A percentile compares a stretch with the other conserved stretches of the same genome.
phyloP scores from a whole-genome alignment of 2,113 vertebrate species.

The Periophthalmus modestus region DNA sequence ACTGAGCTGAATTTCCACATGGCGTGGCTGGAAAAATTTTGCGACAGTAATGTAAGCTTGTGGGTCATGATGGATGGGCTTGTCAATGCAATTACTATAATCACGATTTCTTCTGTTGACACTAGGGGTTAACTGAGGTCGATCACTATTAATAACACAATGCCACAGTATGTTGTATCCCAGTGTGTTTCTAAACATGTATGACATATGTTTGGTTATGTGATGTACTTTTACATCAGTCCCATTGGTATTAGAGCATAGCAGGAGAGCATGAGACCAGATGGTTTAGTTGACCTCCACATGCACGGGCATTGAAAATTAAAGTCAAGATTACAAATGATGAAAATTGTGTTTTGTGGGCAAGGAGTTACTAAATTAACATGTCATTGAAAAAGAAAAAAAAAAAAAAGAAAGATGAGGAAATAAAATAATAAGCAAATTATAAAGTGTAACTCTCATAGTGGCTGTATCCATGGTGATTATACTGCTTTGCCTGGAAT shows the following conservation, averaged over 20 bases:
- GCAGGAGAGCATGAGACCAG: background rate
- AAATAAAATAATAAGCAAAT: no score
- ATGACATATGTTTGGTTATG: background rate
- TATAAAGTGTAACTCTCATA: no score
- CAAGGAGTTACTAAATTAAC: background rate
- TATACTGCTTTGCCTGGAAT: no score
- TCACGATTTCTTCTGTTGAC: constrained; percentile 41
- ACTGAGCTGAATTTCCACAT: constrained; percentile 75
- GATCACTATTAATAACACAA: background rate
- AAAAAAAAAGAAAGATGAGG: no score
- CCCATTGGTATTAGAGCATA: background rate
- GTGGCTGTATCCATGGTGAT: no score
- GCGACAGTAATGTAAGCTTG: constrained; percentile 54
- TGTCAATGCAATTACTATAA: constrained; percentile 33
- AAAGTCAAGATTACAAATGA: background rate
- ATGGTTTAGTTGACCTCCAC: background rate
- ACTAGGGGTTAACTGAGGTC: background rate
- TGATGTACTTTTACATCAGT: background rate
- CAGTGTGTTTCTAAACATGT: background rate
- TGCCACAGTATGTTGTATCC: background rate
- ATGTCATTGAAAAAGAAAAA: no score
- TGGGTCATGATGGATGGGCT: constrained; percentile 51
- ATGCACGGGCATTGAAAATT: background rate
- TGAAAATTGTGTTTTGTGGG: background rate
- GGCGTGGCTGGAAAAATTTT: constrained; percentile 63